Evolutionary conservation across 2,113 vertebrate species (phyloP).

Genomic region (Atractosteus spatula): DNA sequence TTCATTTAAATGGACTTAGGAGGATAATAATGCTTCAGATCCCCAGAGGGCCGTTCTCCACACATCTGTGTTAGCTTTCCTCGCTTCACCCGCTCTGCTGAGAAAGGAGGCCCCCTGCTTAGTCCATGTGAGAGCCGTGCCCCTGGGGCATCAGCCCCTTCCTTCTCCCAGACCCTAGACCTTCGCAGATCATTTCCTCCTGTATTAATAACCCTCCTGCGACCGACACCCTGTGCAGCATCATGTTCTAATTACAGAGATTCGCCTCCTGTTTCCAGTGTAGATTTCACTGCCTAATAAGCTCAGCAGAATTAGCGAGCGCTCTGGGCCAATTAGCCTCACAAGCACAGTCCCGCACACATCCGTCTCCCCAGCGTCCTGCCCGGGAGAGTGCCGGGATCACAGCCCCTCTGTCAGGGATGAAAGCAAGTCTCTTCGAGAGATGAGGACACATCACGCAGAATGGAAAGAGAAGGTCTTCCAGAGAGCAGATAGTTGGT

Average conservation of each 20-base stretch:
- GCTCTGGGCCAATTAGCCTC: constrained; percentile 31
- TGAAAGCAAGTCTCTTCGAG: too few species aligned
- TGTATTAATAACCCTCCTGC: constrained; percentile 27
- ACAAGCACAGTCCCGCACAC: constrained; percentile 18
- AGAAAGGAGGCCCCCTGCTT: neutral
- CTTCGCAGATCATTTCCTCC: constrained; percentile 26
- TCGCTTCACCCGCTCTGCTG: too few species aligned
- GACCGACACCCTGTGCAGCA: constrained; percentile 19
- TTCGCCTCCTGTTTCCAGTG: constrained; percentile 49
- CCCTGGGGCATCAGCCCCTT: constrained; percentile 27
- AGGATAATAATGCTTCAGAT: too few species aligned
- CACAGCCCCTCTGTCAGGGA: too few species aligned
- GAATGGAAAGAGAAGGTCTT: too few species aligned
- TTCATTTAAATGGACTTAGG: too few species aligned
- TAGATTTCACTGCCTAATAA: constrained; percentile 51
- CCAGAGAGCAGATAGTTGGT: too few species aligned
- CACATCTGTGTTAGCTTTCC: too few species aligned
- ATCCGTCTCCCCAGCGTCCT: constrained; percentile 24
- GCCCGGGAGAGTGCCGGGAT: neutral
- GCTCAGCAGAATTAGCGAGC: constrained; percentile 53
- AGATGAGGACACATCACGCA: too few species aligned
- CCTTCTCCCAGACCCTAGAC: constrained; percentile 28
- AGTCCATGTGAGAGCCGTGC: constrained; percentile 46
- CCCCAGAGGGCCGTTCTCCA: too few species aligned
- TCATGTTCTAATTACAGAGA: constrained; percentile 23